phyloP scores from a whole-genome alignment of 1,140 invertebrate genomes.

The Homarus americanus region DNA sequence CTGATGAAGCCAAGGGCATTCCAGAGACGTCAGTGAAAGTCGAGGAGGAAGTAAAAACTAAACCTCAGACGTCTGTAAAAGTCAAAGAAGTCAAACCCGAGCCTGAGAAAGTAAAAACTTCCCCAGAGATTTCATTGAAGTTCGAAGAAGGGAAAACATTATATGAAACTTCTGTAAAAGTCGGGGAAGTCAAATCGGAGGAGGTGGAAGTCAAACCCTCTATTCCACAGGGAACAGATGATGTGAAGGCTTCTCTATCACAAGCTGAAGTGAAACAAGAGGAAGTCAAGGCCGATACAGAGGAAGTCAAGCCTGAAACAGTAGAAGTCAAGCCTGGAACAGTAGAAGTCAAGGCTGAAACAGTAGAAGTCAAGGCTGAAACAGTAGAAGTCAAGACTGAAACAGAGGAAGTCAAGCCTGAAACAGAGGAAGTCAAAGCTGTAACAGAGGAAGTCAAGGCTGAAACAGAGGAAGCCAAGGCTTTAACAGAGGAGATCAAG shows the following conservation, averaged over 20 bases:
- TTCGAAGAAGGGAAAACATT: slow-evolving; percentile 26
- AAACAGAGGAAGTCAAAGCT: not conserved
- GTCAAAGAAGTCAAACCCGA: not conserved
- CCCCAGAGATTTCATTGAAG: slow-evolving; percentile 4
- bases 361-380: not conserved
- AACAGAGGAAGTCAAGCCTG: not conserved
- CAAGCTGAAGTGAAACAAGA: not conserved
- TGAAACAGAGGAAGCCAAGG: not conserved
- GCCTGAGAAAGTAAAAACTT: slow-evolving; percentile 9
- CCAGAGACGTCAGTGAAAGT: not conserved
- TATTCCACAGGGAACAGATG: too few species aligned
- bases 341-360: not conserved
- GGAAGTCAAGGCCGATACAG: not conserved
- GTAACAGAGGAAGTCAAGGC: slow-evolving; percentile 1
- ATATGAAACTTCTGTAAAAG: slow-evolving; percentile 22
- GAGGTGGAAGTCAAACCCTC: too few species aligned
- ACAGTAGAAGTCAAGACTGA: too few species aligned
- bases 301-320: not conserved
- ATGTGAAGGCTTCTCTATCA: not conserved
- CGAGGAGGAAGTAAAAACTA: not conserved
- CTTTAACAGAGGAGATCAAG: too few species aligned
- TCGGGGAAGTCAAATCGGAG: slow-evolving; percentile 11
- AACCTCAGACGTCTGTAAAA: too few species aligned
- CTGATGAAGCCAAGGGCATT: not conserved
- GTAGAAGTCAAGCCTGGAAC: slow-evolving; percentile 1